Percentiles rank a stretch among this genome's conserved stretches.
These are phyloP conservation scores for Meda fulgida DNA, from an alignment of 2,797 vertebrate genomes.

Conservation along the genomic window DNA sequence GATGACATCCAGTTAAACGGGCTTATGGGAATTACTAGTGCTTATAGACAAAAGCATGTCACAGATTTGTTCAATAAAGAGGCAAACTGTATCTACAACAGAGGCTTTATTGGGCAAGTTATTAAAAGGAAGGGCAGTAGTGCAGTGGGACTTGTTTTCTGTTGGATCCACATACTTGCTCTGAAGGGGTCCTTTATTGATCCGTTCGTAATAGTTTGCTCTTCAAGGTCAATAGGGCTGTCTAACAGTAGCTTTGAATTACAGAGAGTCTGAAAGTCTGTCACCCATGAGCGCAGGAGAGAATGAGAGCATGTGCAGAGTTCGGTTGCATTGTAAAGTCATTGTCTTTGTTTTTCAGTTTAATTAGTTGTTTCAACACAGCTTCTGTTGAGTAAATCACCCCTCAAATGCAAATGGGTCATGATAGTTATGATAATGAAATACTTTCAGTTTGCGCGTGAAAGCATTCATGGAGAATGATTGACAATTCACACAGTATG, in stretches of 20 bases:
- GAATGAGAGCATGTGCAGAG: slow-evolving; percentile 3
- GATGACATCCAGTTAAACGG: neutral
- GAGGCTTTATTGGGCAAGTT: slow-evolving; percentile 35
- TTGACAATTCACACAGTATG: neutral
- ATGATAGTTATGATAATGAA: slow-evolving; percentile 12
- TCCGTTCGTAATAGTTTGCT: slow-evolving; percentile 40
- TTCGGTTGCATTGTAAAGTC: neutral
- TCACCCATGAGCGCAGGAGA: neutral
- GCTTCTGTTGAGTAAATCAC: neutral
- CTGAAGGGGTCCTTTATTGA: slow-evolving; percentile 40
- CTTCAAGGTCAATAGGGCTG: slow-evolving; percentile 38
- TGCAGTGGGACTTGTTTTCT: slow-evolving; percentile 34
- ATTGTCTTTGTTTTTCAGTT: slow-evolving; percentile 6
- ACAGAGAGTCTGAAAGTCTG: slow-evolving; percentile 12
- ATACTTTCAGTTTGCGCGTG: neutral
- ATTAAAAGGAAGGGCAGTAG: slow-evolving; percentile 31
- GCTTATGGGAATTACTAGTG: slow-evolving; percentile 30
- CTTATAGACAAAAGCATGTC: slow-evolving; percentile 9
- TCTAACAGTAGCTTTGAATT: slow-evolving; percentile 24
- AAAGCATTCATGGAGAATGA: neutral
- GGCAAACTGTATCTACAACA: slow-evolving; percentile 18
- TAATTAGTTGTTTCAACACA: slow-evolving; percentile 8
- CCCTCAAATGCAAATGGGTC: neutral
- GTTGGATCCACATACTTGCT: slow-evolving; percentile 40
- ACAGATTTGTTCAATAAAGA: slow-evolving; percentile 41